Conservation (phyloP, 1,140 invertebrate species). For the Eueides isabella region DNA sequence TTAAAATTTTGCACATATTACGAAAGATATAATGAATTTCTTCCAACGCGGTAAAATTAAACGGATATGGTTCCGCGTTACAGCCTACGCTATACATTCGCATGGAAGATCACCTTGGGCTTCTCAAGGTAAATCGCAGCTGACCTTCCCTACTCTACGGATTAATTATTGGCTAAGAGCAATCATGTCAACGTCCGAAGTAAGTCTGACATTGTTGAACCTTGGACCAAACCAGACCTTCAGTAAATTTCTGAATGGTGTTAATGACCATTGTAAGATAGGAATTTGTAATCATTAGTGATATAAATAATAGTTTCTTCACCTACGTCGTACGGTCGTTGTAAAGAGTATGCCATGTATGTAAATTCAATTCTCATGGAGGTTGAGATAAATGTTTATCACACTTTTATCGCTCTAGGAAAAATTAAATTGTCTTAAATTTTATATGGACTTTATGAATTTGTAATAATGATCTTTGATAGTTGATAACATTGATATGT, state of each 20-base stretch:
- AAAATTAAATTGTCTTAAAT: neutral
- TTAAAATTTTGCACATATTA: neutral
- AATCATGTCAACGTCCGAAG: constrained; percentile 48
- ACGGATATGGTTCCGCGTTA: constrained; percentile 37
- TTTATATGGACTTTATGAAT: no score
- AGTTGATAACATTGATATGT: neutral
- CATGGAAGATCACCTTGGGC: constrained; percentile 37
- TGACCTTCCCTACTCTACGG: constrained; percentile 42
- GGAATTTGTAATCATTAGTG: neutral
- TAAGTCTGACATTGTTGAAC: constrained; percentile 33
- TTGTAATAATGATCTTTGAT: neutral
- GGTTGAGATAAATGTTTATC: neutral
- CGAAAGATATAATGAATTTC: constrained; percentile 22
- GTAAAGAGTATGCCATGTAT: neutral
- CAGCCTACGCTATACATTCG: constrained; percentile 20
- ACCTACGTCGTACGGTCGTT: neutral
- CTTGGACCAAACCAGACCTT: neutral
- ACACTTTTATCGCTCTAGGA: neutral
- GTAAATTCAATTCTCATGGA: no score
- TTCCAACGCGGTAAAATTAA: constrained; percentile 23
- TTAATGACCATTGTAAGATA: constrained; percentile 8
- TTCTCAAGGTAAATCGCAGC: constrained; percentile 39
- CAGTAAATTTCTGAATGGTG: constrained; percentile 18
- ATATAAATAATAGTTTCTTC: neutral
- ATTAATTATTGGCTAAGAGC: constrained; percentile 45